Evolutionary conservation across 2,888 invertebrate genomes (phyloP).

Genomic region (Pelosia muscerda): DNA sequence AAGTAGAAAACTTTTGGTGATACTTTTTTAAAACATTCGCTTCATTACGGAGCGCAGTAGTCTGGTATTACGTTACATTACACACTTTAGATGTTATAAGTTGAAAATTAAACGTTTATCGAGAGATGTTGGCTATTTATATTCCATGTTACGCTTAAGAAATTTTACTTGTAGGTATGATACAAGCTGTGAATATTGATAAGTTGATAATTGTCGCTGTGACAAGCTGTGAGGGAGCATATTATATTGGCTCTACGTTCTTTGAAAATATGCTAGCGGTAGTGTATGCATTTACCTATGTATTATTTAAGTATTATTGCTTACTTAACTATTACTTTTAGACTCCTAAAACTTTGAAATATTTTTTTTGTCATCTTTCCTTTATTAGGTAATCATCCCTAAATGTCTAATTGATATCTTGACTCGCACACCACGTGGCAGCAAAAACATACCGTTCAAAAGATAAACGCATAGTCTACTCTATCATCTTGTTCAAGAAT

Average conservation of each 20-base stretch:
- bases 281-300: too few species aligned
- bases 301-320: neutral
- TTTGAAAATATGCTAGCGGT: too few species aligned
- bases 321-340: too few species aligned
- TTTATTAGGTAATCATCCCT: neutral
- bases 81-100: slow-evolving; percentile 12
- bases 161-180: neutral
- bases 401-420: neutral
- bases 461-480: neutral
- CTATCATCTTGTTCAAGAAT: neutral
- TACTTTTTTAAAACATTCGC: slow-evolving; percentile 61
- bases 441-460: neutral
- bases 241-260: too few species aligned
- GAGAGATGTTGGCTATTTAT: neutral
- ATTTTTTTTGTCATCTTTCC: too few species aligned
- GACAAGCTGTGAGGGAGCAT: too few species aligned
- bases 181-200: neutral
- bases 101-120: slow-evolving; percentile 17
- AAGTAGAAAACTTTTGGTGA: slow-evolving; percentile 80
- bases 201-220: too few species aligned
- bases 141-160: neutral
- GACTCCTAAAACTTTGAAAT: too few species aligned
- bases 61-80: slow-evolving; percentile 24
- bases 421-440: neutral
- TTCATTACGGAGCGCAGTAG: slow-evolving; percentile 29